Evolutionary conservation across 2,888 invertebrate species (phyloP), one percentile per base, ranked within the genome.

Genomic region (Pemphredon lugubris): DNA sequence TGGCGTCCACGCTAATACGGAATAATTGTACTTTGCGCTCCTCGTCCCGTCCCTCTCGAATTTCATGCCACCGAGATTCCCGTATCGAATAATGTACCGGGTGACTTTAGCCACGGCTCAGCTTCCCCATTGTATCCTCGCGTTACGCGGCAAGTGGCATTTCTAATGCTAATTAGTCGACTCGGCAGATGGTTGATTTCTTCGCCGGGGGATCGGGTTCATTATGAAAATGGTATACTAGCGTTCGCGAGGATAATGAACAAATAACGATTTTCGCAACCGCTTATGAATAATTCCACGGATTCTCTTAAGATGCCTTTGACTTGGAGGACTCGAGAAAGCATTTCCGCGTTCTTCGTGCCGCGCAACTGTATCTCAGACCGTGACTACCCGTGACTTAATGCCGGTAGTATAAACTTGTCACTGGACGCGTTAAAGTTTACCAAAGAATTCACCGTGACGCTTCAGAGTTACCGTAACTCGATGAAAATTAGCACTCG

Each of bases 271-370:
- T 61, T 77, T 73, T 76, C 64, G 30, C 51, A 32, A 61, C 44
- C 45, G 59, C 53, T 69, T 67, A 73, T 77, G 77, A 77, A 77
- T 76, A 77, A 76, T 77, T 75, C 67, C 45, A 47, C 66, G 18
- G 20, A 65, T 40, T 55, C 59, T 55, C 53, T 54, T 63, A 51
- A 54, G 66, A 57, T 57, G 45, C 54, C 63, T 63, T 73, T 63
- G 66, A 57, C 54, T 26, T 55, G 53, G 60, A 59, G 18, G n/a
- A 20, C 44, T 48, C 60, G 39, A 37, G 48, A 34, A 44, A 69
- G 63, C 51, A 34, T 73, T 70, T 64, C 66, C 77, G 65, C 66
- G 60, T 70, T 77, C 73, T 64, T 69, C 69, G 63, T 60, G 42
- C 59, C 51, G 42, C 54, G 57, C 4, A n/a, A 59, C 59, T 55